These are phyloP conservation scores for Pelusios castaneus DNA, from an alignment of 2,113 vertebrate species.

Conservation along the genomic window DNA sequence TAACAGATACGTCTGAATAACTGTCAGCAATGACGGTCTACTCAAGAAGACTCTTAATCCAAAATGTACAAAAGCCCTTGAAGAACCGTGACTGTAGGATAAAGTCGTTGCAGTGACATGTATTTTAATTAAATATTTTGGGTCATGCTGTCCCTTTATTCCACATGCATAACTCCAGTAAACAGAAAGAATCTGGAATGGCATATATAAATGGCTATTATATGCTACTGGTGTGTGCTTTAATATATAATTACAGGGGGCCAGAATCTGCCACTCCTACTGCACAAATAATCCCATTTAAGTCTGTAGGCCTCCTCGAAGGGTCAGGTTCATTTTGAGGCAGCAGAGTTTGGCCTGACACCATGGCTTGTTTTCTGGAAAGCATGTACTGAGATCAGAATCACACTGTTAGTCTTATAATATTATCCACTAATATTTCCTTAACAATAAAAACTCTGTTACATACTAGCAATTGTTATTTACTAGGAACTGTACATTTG, in stretches of 20 bases:
- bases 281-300: not conserved
- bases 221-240: not conserved
- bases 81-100: not conserved
- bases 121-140: not conserved
- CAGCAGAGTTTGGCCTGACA: no score
- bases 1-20: not conserved
- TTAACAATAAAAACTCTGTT: no score
- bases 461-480: no score
- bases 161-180: not conserved
- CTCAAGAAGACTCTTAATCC: not conserved
- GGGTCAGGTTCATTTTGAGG: no score
- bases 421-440: not conserved
- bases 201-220: not conserved
- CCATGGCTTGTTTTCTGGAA: not conserved
- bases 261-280: not conserved
- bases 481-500: not conserved
- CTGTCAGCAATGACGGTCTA: accelerated
- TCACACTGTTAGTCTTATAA: not conserved
- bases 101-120: not conserved
- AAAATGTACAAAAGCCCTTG: not conserved
- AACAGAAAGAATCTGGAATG: not conserved
- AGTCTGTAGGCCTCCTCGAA: no score
- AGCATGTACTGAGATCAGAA: not conserved
- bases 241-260: not conserved
- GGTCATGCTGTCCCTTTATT: not conserved